Evolutionary conservation across 2,113 vertebrate genomes (phyloP).

Genomic region (Calypte anna): DNA sequence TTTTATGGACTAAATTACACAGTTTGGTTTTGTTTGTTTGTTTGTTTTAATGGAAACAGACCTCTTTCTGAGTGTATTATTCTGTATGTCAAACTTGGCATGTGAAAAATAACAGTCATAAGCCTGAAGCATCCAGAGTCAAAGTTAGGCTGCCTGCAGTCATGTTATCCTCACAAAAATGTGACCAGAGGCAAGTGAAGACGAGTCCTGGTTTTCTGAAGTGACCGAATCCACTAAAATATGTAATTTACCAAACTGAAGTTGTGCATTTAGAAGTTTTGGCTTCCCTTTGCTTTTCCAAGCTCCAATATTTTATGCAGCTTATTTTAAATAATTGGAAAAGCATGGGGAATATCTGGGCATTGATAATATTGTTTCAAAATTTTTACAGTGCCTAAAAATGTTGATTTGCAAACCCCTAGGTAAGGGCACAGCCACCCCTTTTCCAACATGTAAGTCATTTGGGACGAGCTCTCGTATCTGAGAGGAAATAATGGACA

Average conservation of each 20-base stretch:
- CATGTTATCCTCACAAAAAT: neutral
- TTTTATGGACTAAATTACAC: neutral
- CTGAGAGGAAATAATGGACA: neutral
- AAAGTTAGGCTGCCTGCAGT: neutral
- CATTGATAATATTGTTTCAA: neutral
- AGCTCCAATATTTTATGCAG: neutral
- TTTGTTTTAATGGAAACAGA: neutral
- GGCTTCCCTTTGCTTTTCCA: neutral
- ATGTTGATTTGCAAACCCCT: neutral
- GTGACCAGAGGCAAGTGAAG: neutral
- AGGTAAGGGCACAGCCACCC: neutral
- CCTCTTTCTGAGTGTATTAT: neutral
- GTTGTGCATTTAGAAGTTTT: neutral
- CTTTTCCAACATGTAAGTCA: neutral
- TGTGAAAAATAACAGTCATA: neutral
- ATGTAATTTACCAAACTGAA: neutral
- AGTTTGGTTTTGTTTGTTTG: neutral
- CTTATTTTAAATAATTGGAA: neutral
- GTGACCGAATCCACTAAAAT: neutral
- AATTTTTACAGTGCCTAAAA: neutral
- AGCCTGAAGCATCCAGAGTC: neutral
- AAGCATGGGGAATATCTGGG: neutral
- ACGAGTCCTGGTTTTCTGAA: neutral
- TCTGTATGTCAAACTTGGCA: neutral
- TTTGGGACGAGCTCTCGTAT: neutral